Evolutionary conservation across 2,113 vertebrate species (phyloP), one percentile per base, ranked within the genome.

Genomic region (Bubo blakistoni): DNA sequence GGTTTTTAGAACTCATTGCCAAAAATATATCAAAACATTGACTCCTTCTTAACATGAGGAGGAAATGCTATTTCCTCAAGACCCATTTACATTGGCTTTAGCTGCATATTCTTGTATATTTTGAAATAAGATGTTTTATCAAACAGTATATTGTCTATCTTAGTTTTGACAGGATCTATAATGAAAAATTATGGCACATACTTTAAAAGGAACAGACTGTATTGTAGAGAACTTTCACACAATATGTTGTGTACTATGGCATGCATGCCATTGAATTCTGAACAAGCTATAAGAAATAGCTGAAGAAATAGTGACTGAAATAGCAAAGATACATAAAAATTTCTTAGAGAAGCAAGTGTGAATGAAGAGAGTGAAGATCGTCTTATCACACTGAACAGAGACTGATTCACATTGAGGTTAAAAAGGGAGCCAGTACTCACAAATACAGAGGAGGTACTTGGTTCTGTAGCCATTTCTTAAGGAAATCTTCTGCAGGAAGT

Each of bases 11-110:
- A 76, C 78, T 88, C 34, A 26, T 79, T 95, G 96, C 79, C 93
- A 96, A 94, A 96, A 96, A 88, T 77, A 81, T 71, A 95, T 94
- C 93, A 97, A 97, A 97, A 95, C 72, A 92, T 81, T 93, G 81
- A 91, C 72, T 96, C 25, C 49, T 95, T 71, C 78, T 72, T 96
- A 63, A 88, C 74, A 72, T 0, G 0, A 87, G 65, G 27, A 93
- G 59, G 61, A 97, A 96, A 92, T 61, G 54, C 30, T 81, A 62
- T 74, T 95, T 95, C 72, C 82, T 94, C 46, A 92, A 83, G 65
- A 82, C 22, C 10, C 30, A 80, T 90, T 90, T 94, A 83, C 49
- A 77, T 59, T 70, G 67, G 42, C 13, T 95, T 92, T 95, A 73
- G 49, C 27, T 70, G 22, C 46, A 82, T 73, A 80, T 66, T 82